These are phyloP conservation scores for Nymphicus hollandicus DNA, from an alignment of 2,113 vertebrate genomes.

Conservation along the genomic window DNA sequence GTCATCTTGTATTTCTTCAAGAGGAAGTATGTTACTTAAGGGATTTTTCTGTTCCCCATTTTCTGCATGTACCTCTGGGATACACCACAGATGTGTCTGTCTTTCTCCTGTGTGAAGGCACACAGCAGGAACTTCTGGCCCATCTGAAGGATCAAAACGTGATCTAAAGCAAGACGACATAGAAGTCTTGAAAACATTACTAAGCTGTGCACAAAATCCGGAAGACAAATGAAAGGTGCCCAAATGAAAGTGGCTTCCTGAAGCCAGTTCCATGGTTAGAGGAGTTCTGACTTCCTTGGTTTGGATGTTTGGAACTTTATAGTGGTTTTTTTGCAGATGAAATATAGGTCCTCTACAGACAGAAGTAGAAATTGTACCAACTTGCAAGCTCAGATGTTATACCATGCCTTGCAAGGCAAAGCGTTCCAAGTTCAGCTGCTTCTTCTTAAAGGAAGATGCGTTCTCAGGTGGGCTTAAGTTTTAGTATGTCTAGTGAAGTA, in stretches of 20 bases:
- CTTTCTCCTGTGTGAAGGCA: neutral
- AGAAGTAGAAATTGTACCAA: neutral
- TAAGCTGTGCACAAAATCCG: neutral
- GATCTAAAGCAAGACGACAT: neutral
- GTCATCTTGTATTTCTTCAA: neutral
- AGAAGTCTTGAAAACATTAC: neutral
- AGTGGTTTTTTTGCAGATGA: neutral
- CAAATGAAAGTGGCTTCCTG: neutral
- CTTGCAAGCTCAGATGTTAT: neutral
- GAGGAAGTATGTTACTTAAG: neutral
- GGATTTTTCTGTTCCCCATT: neutral
- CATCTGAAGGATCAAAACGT: neutral
- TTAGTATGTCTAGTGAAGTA: neutral
- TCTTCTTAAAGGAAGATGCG: neutral
- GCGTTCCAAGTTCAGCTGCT: neutral
- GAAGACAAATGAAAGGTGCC: neutral
- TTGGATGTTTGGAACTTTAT: neutral
- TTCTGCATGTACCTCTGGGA: neutral
- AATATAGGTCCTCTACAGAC: neutral
- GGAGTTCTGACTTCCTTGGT: neutral
- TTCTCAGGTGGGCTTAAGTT: neutral
- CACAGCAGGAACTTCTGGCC: neutral
- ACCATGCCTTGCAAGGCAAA: neutral
- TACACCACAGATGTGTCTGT: neutral
- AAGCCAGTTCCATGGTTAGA: neutral